These are phyloP conservation scores for Muscina levida DNA, from an alignment of 2,888 invertebrate genomes.

Conservation along the genomic window DNA sequence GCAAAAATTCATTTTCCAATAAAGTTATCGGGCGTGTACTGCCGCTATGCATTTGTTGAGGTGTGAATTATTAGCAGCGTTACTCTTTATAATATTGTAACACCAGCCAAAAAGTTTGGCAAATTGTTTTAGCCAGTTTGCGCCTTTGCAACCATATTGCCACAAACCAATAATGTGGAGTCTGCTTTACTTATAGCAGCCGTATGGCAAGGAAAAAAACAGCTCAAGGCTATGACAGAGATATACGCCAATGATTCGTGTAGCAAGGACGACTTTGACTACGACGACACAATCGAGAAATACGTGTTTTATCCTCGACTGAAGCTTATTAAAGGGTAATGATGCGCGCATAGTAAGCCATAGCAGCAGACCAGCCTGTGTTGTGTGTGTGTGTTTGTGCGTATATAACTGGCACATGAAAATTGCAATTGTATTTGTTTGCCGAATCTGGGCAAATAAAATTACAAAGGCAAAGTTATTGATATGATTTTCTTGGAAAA, in stretches of 20 bases:
- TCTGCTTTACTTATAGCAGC: slow-evolving; percentile 14
- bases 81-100: slow-evolving; percentile 52
- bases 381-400: not conserved
- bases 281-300: slow-evolving; percentile 17
- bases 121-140: slow-evolving; percentile 55
- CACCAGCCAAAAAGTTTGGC: slow-evolving; percentile 52
- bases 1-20: slow-evolving; percentile 33
- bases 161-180: slow-evolving; percentile 43
- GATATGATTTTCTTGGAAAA: slow-evolving; percentile 49
- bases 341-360: not conserved
- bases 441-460: slow-evolving; percentile 9
- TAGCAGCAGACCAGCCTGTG: not conserved
- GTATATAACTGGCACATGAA: slow-evolving; percentile 20
- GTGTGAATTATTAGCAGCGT: slow-evolving; percentile 65
- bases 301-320: slow-evolving; percentile 51
- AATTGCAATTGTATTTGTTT: not conserved
- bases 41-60: slow-evolving; percentile 54
- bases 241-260: slow-evolving; percentile 22
- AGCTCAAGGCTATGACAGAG: slow-evolving; percentile 31
- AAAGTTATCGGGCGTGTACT: slow-evolving; percentile 12
- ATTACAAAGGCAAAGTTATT: slow-evolving; percentile 44
- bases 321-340: slow-evolving; percentile 51
- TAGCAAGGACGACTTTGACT: not conserved
- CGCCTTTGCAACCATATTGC: slow-evolving; percentile 59
- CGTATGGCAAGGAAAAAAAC: slow-evolving; percentile 8